Base-by-base conservation (phyloP, 64 coral and sea anemone species). In the Actinia tenebrosa region DNA sequence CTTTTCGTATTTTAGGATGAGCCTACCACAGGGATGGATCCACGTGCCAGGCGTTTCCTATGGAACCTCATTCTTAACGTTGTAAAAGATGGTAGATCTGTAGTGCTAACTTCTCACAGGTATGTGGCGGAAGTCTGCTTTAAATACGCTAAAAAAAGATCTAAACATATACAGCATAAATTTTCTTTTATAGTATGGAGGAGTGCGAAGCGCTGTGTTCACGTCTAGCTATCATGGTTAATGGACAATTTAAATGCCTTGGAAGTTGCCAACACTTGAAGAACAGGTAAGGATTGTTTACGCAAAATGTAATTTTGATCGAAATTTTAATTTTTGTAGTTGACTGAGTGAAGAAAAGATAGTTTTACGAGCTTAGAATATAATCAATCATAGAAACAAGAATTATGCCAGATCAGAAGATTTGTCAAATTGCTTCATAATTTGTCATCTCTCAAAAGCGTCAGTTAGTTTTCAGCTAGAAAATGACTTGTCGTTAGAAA, bases 11-110 rank as follows among this genome's bases (percentile, higher is more conserved):
- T 82, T 69, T 18, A 99, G 97, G 97, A 99, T 56, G 97, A 99
- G 71, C 97, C 97, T 4, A 99, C 97, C 0, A 99, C 97, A 19
- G 97, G 97, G 13, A 99, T 99, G 97, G 97, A 99, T 55, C 97
- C 97, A 10, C 90, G 92, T 59, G 97, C 93, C 2, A 78, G 97
- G 3, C 93, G 97, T n/a, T 99, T 99, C 86, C 78, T 99, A 16
- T 99, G 97, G 97, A 92, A 99, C 79, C 91, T 92, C 44, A 91
- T 99, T 43, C 75, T 99, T 25, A 89, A 90, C 58, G 91, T 99
- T 59, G 86, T 99, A 16, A 92, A 93, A 59, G 89, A 92, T 43
- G 97, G 93, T 30, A 93, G 97, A 46, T 99, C 97, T 42, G 97
- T 99, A 11, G 94, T 99, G 45, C 79, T 99, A 60, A 99, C 97